Base-by-base conservation (phyloP, 1,140 invertebrate genomes). In the Cataglyphis hispanica region DNA sequence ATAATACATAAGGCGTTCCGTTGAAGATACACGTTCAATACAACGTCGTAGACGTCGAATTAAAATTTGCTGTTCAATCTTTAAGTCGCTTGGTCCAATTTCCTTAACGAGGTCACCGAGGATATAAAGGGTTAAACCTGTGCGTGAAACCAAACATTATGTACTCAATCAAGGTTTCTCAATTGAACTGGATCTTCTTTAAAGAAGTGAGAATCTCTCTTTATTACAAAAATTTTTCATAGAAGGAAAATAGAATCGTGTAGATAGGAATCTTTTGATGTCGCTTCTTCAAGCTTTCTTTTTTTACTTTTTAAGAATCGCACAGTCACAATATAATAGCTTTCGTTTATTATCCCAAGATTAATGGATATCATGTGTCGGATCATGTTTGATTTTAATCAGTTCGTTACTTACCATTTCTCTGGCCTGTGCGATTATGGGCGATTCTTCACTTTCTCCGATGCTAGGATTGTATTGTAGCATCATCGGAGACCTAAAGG, bases 101-200 rank as follows among this genome's bases (percentile, higher is more conserved):
- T 63, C 72, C 46, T 53, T 77, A 84, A 83, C 4, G 56, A 60
- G 7, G 72, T 64, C 72, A 63, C 25, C 72, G 31, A 31, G 27
- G 43, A 64, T 53, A 64, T 74, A 60, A 83, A 74, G 11, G 2
- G 19, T 77, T 84, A 84, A 64, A 84, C 43, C 81, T 77, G 81
- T 64, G 31, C 40, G 43, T 77, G 34, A 84, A 84, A 84, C 25
- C n/a, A 77, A 69, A 76, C 27, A 56, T 84, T 77, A 84, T 63
- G 46, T 76, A 53, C 16, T 76, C 2, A 61, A n/a, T n/a, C n/a
- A n/a, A n/a, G 50, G 3, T 72, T 2, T n/a, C 8, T 50, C 37
- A 77, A 37, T 37, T 43, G 1, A 64, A n/a, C 31, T 40, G 8
- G 22, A 13, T 22, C 43, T 53, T 84, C 16, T 34, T 56, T 25